Evolutionary conservation across 2,797 vertebrate species (phyloP), one percentile per base, ranked within the genome.

Genomic region (Mus minutoides): DNA sequence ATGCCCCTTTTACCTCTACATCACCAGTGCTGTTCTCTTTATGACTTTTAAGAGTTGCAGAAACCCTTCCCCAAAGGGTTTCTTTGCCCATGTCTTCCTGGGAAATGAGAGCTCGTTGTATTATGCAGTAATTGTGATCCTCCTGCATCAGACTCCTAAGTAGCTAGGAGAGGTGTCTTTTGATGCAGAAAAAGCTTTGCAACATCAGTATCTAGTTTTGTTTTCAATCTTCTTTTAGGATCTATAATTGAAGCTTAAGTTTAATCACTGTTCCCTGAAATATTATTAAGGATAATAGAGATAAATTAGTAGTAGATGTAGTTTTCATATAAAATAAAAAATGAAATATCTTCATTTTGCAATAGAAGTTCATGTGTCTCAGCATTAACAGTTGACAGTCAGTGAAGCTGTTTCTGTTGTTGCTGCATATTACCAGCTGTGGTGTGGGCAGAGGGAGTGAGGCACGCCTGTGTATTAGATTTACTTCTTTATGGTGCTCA

Each of bases 251-350:
- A 83, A 92, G 31, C 6, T 54, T 90, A 90, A 69, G 88, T 73
- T 31, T 96, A 34, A 73, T 88, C 34, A 84, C 90, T 97, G 96
- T 77, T 17, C 3, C 24, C 60, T 88, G 49, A 88, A 95, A 40
- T 96, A 92, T 84, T 84, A 29, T 94, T 90, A 89, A 91, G 52
- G 60, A 52, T 80, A 89, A 29, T 95, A 60, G 88, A 82, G 29
- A 87, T 87, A 95, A 80, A 67, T 78, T 73, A 92, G 49, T 54
- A 82, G 87, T 71, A 85, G 77, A 67, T 92, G 7, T 94, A 40
- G 29, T 71, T 88, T 71, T 54, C 54, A 89, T 80, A 86, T 76
- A 40, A 80, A 94, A 54, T 37, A 88, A 88, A 52, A 86, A 79
- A 64, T 94, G 34, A 92, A 71, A 93, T 40, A 17, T 78, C 88